phyloP scores from a whole-genome alignment of 2,888 invertebrate species.

The Tetragonula carbonaria region DNA sequence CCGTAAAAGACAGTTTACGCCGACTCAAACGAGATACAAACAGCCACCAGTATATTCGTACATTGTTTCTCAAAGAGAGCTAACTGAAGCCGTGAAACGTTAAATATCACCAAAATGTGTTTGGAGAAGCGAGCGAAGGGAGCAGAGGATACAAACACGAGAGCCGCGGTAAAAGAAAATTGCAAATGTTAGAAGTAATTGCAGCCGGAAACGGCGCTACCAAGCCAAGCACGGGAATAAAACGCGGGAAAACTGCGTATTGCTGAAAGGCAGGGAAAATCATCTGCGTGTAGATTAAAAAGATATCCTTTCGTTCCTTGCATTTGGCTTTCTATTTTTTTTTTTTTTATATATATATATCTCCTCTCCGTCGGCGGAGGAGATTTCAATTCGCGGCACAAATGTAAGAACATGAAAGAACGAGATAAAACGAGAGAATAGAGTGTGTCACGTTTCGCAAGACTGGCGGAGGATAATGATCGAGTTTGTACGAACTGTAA shows the following conservation, averaged over 20 bases:
- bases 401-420: slow-evolving; percentile 16
- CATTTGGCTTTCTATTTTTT: slow-evolving; percentile 25
- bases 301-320: slow-evolving; percentile 32
- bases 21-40: background rate
- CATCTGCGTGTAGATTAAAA: slow-evolving; percentile 23
- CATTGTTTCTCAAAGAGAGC: background rate
- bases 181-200: slow-evolving; percentile 15
- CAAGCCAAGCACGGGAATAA: background rate
- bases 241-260: background rate
- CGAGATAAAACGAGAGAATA: slow-evolving; percentile 36
- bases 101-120: background rate
- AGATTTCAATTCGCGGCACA: slow-evolving; percentile 41
- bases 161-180: background rate
- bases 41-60: too few species aligned
- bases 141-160: background rate
- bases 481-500: slow-evolving; percentile 1
- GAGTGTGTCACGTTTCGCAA: slow-evolving; percentile 11
- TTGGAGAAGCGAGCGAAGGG: too few species aligned
- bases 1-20: background rate
- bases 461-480: slow-evolving; percentile 21
- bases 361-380: background rate
- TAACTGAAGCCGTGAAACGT: background rate
- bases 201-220: background rate
- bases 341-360: slow-evolving; percentile 1
- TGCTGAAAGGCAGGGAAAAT: background rate